Evolutionary conservation across 2,888 invertebrate species (phyloP), one percentile per base, ranked within the genome.

Genomic region (Petrophora chlorosata): DNA sequence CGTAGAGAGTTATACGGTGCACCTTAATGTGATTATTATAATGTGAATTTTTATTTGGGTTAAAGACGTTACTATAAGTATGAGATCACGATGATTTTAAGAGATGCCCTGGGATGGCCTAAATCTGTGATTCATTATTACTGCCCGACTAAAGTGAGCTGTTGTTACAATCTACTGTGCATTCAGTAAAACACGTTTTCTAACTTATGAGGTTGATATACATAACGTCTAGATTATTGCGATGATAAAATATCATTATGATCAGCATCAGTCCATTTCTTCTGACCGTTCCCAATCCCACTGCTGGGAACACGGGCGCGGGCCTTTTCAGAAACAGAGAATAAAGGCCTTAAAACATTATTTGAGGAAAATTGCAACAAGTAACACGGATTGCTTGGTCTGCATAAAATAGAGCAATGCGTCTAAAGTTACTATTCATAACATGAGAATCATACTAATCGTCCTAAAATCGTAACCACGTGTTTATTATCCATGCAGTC

Each of bases 11-110:
- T n/a, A 45, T 59, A 36, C 56, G 58, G 53, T 65, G 73, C 70
- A 68, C 76, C 67, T 67, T 43, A 65, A 52, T 75, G 69, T 78
- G 71, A 75, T 75, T 63, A 67, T 72, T 32, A 40, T 30, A 5
- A 45, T 26, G 22, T 30, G 23, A 30, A 34, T 39, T 48, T 72
- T 70, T 67, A 63, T 73, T 72, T 78, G 67, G 72, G 62, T 70
- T 78, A 83, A 85, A 84, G 80, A 84, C 82, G 79, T 64, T 74
- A 70, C 48, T 56, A 53, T 59, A 62, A 43, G 42, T 59, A 35
- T 61, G 56, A 47, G 51, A 61, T 56, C 56, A 63, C 53, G 59
- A 56, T 56, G 35, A 52, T 56, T 59, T 54, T 64, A 19, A 12
- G n/a, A 23, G 40, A 39, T 2, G 29, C 8, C 41, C 45, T 41